These are phyloP conservation scores for Botia almorhae DNA, from an alignment of 2,797 vertebrate species.

Conservation along the genomic window DNA sequence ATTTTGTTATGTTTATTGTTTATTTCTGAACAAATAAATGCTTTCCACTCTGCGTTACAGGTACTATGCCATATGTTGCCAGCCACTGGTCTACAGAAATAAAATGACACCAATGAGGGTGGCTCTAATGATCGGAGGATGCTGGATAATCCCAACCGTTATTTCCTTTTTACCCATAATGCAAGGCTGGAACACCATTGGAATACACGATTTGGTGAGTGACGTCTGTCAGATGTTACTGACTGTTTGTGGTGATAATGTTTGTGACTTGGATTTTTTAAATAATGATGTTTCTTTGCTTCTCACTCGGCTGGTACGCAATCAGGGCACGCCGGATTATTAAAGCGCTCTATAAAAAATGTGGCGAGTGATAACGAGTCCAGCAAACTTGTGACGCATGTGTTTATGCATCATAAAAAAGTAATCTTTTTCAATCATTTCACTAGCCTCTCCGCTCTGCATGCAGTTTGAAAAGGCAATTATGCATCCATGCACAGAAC, in stretches of 20 bases:
- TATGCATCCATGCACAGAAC: slow-evolving; percentile 13
- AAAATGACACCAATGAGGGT: slow-evolving; percentile 97
- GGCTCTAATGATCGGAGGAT: slow-evolving; percentile 93
- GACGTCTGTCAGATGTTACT: slow-evolving; percentile 18
- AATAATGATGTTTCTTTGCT: slow-evolving; percentile 37
- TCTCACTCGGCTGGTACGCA: slow-evolving; percentile 26
- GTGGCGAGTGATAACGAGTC: slow-evolving; percentile 26
- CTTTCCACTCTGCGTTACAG: slow-evolving; percentile 68
- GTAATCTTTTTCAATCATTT: slow-evolving; percentile 14
- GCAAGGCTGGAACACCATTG: slow-evolving; percentile 99
- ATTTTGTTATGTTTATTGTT: neutral
- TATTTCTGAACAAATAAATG: slow-evolving; percentile 5
- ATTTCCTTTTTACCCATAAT: slow-evolving; percentile 99
- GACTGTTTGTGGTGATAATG: slow-evolving; percentile 28
- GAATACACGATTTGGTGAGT: slow-evolving; percentile 93
- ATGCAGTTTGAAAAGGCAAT: slow-evolving; percentile 34
- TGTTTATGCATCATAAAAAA: slow-evolving; percentile 19
- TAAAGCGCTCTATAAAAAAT: slow-evolving; percentile 26
- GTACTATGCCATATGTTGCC: slow-evolving; percentile 99
- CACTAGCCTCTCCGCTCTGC: slow-evolving; percentile 1
- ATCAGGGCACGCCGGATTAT: slow-evolving; percentile 26
- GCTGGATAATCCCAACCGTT: slow-evolving; percentile 95
- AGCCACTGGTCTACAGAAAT: slow-evolving; percentile 95
- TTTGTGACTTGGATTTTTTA: slow-evolving; percentile 33
- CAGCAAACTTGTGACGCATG: slow-evolving; percentile 29